Percentiles rank a stretch among this genome's conserved stretches.
Conservation (phyloP, 1,140 invertebrate species). For the Phymorhynchus buccinoides region DNA sequence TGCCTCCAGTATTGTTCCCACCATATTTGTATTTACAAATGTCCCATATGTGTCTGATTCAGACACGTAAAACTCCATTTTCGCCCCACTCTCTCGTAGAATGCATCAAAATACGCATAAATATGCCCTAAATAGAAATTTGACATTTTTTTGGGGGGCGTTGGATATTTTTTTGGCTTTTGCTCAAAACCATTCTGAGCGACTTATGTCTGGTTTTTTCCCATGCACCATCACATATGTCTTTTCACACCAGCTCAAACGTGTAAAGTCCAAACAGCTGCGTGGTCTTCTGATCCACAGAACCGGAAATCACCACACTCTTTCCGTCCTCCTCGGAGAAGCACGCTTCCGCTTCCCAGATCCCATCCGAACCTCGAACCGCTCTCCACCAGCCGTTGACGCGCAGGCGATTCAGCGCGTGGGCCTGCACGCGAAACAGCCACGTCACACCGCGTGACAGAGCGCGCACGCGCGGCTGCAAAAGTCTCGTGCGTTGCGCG, state of each 20-base stretch:
- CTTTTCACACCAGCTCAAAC: not conserved
- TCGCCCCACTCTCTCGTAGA: too few relatives aligned
- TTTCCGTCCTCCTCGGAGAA: not conserved
- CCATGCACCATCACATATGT: too few relatives aligned
- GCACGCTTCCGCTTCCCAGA: not conserved
- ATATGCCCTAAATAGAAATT: too few relatives aligned
- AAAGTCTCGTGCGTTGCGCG: not conserved
- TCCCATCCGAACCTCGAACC: not conserved
- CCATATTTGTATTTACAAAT: too few relatives aligned
- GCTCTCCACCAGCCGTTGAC: not conserved
- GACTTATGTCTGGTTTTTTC: too few relatives aligned
- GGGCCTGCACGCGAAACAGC: slow-evolving; percentile 1
- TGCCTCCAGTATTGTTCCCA: too few relatives aligned
- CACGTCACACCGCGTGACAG: not conserved
- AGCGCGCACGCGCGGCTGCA: not conserved
- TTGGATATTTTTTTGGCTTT: too few relatives aligned
- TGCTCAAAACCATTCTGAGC: too few relatives aligned
- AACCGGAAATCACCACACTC: not conserved
- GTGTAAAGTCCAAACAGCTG: not conserved
- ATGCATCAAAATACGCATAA: too few relatives aligned
- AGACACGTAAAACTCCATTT: too few relatives aligned
- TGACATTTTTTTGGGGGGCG: too few relatives aligned
- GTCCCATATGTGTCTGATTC: too few relatives aligned
- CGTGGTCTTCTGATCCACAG: not conserved
- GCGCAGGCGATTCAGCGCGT: not conserved